A percentile compares a stretch with the other conserved stretches of the same genome.
These are phyloP conservation scores for Heterotilapia buettikoferi DNA, from an alignment of 2,113 vertebrate species.

Conservation along the genomic window DNA sequence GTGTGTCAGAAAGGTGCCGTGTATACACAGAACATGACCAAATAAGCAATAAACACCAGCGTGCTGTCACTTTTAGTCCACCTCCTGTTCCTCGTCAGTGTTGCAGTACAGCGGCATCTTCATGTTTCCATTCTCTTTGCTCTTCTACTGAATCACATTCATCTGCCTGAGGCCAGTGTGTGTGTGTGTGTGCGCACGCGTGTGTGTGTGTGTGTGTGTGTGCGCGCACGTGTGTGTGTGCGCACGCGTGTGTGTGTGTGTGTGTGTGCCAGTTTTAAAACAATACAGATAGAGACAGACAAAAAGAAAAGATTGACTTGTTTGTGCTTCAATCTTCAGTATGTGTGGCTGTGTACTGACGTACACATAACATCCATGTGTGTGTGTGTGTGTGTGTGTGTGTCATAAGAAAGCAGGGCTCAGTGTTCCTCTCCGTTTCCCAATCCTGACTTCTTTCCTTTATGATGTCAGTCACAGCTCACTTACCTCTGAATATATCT, in stretches of 20 bases:
- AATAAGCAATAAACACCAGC: neutral
- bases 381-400: neutral
- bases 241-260: neutral
- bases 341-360: neutral
- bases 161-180: neutral
- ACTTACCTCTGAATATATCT: slow-evolving; percentile 26
- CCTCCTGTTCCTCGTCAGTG: neutral
- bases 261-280: neutral
- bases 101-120: neutral
- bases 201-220: rapidly evolving
- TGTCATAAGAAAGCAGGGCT: neutral
- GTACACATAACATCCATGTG: neutral
- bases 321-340: slow-evolving; percentile 14
- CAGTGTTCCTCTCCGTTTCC: neutral
- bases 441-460: neutral
- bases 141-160: neutral
- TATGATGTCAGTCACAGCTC: slow-evolving; percentile 41
- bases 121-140: neutral
- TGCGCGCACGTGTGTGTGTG: too few species aligned
- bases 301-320: neutral
- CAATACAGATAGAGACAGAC: neutral
- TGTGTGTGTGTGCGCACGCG: neutral
- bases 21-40: neutral
- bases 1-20: neutral
- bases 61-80: neutral